phyloP scores from a whole-genome alignment of 2,888 invertebrate genomes.

The Trissoscelio sp. region DNA sequence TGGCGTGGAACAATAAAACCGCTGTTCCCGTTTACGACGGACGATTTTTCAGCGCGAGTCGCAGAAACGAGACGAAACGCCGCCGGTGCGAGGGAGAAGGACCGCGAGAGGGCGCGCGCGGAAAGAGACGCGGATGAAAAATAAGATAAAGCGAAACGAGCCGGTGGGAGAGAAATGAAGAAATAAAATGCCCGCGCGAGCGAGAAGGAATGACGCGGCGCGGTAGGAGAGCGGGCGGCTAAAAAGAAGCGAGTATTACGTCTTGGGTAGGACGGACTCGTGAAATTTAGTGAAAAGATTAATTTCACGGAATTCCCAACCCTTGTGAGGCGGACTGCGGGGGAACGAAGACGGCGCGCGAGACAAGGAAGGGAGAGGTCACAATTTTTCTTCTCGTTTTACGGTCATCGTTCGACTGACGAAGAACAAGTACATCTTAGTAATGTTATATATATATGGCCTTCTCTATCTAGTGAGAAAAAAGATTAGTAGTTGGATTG shows the following conservation, averaged over 20 bases:
- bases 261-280: slow-evolving; percentile 67
- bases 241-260: slow-evolving; percentile 67
- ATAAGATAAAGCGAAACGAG: slow-evolving; percentile 68
- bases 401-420: slow-evolving; percentile 43
- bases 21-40: slow-evolving; percentile 82
- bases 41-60: slow-evolving; percentile 80
- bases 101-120: slow-evolving; percentile 24
- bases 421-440: no score
- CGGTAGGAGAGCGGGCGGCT: slow-evolving; percentile 12
- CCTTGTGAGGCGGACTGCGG: slow-evolving; percentile 32
- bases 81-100: slow-evolving; percentile 62
- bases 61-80: slow-evolving; percentile 78
- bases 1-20: slow-evolving; percentile 82
- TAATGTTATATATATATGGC: background rate
- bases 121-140: slow-evolving; percentile 60
- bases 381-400: slow-evolving; percentile 50
- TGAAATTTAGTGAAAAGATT: slow-evolving; percentile 75
- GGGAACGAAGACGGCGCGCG: background rate
- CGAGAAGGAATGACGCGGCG: slow-evolving; percentile 27
- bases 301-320: slow-evolving; percentile 75
- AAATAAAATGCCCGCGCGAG: slow-evolving; percentile 56
- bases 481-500: background rate
- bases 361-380: background rate
- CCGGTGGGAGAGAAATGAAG: slow-evolving; percentile 60
- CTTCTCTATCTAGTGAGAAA: background rate